phyloP scores from a whole-genome alignment of 2,888 invertebrate genomes.

The Brassicogethes aeneus region DNA sequence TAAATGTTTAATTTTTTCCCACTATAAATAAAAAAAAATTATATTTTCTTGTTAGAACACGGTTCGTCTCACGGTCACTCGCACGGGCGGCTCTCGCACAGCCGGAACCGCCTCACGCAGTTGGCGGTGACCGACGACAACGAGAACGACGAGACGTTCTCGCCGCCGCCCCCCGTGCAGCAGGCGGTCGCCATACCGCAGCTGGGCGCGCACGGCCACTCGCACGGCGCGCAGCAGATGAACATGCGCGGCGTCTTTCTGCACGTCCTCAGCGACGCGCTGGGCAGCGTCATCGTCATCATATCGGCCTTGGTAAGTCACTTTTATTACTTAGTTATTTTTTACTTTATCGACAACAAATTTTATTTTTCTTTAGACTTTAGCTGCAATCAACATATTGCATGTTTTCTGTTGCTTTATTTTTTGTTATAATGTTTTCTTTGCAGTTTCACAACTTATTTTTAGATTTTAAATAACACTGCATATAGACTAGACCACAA shows the following conservation, averaged over 20 bases:
- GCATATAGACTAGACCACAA: no score
- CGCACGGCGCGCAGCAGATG: conserved; percentile 69
- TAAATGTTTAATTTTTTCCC: no score
- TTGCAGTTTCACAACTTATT: conserved; percentile 43
- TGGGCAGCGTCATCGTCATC: conserved; percentile 90
- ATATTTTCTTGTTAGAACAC: no score
- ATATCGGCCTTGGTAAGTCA: conserved; percentile 55
- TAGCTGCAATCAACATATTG: no score
- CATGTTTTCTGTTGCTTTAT: no score
- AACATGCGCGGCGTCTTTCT: conserved; percentile 99
- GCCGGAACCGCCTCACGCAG: conserved; percentile 50
- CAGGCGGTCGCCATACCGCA: conserved; percentile 9
- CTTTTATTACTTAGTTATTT: conserved; percentile 1
- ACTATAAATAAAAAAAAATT: no score
- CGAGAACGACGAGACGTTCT: conserved; percentile 59
- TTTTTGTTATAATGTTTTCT: conserved; percentile 3
- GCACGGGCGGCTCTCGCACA: conserved; percentile 52
- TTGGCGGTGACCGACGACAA: conserved; percentile 61
- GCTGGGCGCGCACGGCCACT: conserved; percentile 35
- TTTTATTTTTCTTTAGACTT: conserved; percentile 2
- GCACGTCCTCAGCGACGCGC: conserved; percentile 93
- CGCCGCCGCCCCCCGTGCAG: conserved; percentile 38
- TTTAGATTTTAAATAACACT: no score
- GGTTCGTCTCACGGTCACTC: conserved; percentile 60
- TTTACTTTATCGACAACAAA: background rate